Base-by-base conservation (phyloP, 2,888 invertebrate species). In the Aelia acuminata region DNA sequence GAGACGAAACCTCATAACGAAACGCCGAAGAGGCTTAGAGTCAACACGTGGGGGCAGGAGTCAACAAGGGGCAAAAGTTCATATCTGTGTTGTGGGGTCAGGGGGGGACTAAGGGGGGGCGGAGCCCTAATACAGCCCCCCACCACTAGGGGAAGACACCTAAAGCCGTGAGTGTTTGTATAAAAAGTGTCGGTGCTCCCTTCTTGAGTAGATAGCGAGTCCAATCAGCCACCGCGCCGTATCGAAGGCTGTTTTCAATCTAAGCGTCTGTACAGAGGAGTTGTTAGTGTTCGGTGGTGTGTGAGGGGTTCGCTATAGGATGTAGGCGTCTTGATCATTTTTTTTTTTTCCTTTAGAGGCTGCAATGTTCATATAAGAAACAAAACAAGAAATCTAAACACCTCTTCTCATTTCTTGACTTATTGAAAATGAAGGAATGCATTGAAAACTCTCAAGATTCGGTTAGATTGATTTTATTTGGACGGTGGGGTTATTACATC, bases 61-160 rank as follows among this genome's bases (percentile, higher is more conserved):
- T 75, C 75, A 75, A 75, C 75, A 75, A 39, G 75, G 75, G 75
- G 75, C 75, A 35, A 8, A 35, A 35, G 75, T 75, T 75, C 75
- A 75, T 75, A 75, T 75, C 75, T 75, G 5, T 1, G 35, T 5
- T 4, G 20, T 35, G 20, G 13, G 35, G 39, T 35, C 8, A 35
- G 26, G 20, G 1, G 39, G 10, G 43, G 43, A 43, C 4, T 4
- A 10, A 43, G 43, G 43, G 4, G 10, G 43, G 43, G 43, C 43
- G n/a, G 53, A n/a, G n/a, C 39, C 39, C 39, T 75, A 75, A 75
- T 75, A 75, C 39, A 75, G 75, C 26, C 11, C 57, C 57, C 26
- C 75, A 26, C 57, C 57, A 26, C 75, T 4, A 10, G 39, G 22
- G 75, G 70, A 31, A 35, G 22, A 75, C 75, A 75, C 75, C 75